These are phyloP conservation scores for Rhimphoctona megacephalus DNA, from an alignment of 2,888 invertebrate genomes.

Conservation along the genomic window DNA sequence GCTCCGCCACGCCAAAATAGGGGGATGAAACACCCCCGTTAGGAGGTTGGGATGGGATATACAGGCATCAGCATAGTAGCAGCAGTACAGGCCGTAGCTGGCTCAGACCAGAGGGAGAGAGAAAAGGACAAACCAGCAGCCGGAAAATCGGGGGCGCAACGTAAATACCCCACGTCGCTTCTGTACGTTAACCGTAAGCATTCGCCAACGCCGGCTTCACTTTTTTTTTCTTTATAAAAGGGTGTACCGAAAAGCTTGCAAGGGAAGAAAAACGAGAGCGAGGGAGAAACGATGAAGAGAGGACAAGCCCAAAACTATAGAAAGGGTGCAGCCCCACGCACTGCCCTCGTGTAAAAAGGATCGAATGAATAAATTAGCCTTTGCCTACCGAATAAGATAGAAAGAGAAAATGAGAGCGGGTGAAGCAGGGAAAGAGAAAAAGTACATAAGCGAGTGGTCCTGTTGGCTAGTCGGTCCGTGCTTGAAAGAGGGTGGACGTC, in stretches of 20 bases:
- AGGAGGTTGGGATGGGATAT: slow-evolving; percentile 62
- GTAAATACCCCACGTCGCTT: slow-evolving; percentile 83
- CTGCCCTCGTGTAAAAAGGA: slow-evolving; percentile 82
- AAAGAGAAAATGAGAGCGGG: slow-evolving; percentile 55
- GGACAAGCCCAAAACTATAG: slow-evolving; percentile 56
- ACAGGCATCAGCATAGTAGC: slow-evolving; percentile 55
- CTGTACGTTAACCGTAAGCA: slow-evolving; percentile 78
- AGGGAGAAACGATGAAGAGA: slow-evolving; percentile 56
- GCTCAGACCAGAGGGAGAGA: slow-evolving; percentile 56
- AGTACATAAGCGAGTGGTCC: slow-evolving; percentile 57
- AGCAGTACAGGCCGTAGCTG: slow-evolving; percentile 31
- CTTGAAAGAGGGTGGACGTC: slow-evolving; percentile 67
- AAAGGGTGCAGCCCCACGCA: slow-evolving; percentile 74
- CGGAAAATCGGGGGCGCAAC: slow-evolving; percentile 79
- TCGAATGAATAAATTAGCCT: slow-evolving; percentile 84
- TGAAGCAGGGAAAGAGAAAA: slow-evolving; percentile 56
- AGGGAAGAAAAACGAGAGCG: slow-evolving; percentile 59
- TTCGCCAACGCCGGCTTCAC: slow-evolving; percentile 78
- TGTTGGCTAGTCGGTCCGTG: slow-evolving; percentile 61
- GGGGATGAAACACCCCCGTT: slow-evolving; percentile 71
- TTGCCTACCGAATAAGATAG: slow-evolving; percentile 67
- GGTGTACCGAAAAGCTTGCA: slow-evolving; percentile 79
- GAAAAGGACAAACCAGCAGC: slow-evolving; percentile 68
- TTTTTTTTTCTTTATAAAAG: slow-evolving; percentile 76
- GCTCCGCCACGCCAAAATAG: slow-evolving; percentile 70